Evolutionary conservation across 2,113 vertebrate species (phyloP).

Genomic region (Eudyptes chrysolophus): DNA sequence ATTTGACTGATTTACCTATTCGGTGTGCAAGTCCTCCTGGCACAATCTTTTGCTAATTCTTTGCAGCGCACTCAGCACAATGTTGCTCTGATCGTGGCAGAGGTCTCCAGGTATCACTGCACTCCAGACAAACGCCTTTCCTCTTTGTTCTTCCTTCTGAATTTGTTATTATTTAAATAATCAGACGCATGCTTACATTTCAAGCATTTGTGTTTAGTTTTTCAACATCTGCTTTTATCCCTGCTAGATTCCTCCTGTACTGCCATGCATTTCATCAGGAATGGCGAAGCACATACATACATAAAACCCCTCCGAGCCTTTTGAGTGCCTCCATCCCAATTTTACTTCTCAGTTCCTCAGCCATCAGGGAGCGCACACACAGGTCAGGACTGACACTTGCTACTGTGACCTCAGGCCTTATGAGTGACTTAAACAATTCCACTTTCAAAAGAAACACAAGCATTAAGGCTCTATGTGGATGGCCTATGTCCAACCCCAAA

Average conservation of each 20-base stretch:
- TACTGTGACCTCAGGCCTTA: not conserved
- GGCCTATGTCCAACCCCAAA: not conserved
- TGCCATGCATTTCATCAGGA: not conserved
- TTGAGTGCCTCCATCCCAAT: not conserved
- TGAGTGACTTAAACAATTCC: not conserved
- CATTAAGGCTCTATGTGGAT: not conserved
- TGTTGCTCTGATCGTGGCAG: not conserved
- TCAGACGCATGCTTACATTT: not conserved
- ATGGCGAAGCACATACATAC: not conserved
- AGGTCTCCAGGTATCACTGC: not conserved
- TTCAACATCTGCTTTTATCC: not conserved
- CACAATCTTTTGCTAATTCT: not conserved
- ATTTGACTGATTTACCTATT: not conserved
- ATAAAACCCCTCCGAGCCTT: not conserved
- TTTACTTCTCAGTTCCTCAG: not conserved
- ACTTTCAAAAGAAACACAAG: not conserved
- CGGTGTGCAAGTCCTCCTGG: not conserved
- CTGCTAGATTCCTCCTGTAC: not conserved
- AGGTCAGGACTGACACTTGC: not conserved
- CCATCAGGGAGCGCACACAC: not conserved
- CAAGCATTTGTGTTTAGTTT: not conserved
- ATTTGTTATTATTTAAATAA: slow-evolving; percentile 30
- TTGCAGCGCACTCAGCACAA: not conserved
- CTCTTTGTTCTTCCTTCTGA: not conserved
- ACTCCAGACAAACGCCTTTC: not conserved